Conservation (phyloP, 30 jellyfish, hydroid and myxozoan species). For the Clytia hemisphaerica region DNA sequence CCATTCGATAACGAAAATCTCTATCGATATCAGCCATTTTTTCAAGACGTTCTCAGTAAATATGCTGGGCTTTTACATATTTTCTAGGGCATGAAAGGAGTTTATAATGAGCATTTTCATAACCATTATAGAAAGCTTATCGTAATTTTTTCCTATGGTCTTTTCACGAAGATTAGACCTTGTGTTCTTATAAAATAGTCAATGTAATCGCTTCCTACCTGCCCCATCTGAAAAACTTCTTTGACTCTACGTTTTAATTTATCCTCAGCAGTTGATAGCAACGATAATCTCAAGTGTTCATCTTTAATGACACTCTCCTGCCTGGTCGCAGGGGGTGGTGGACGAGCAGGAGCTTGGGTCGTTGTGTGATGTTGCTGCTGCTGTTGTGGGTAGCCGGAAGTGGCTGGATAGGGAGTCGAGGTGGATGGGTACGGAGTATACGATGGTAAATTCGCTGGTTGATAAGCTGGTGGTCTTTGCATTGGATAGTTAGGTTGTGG, state of each 20-base stretch:
- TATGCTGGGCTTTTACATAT: no score
- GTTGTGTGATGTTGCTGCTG: neutral
- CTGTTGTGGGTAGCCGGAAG: conserved; percentile 1
- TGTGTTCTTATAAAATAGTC: no score
- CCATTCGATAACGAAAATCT: no score
- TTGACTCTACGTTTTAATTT: conserved; percentile 74
- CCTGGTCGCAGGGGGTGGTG: conserved; percentile 16
- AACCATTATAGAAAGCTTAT: no score
- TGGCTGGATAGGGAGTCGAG: conserved; percentile 35
- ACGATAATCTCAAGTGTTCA: conserved; percentile 51
- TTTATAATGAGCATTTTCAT: no score
- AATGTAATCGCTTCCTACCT: conserved; percentile 44
- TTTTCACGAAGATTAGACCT: no score
- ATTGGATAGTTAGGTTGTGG: conserved; percentile 60
- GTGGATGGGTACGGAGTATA: conserved; percentile 47
- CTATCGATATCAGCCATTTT: no score
- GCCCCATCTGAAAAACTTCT: conserved; percentile 72
- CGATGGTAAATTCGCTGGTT: neutral
- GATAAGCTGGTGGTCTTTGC: conserved; percentile 17
- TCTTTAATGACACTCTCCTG: conserved; percentile 64
- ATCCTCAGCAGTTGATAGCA: conserved; percentile 87
- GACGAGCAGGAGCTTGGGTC: conserved; percentile 16
- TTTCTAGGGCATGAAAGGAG: no score
- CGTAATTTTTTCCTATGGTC: no score
- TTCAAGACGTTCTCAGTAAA: no score